Evolutionary conservation across 2,797 vertebrate genomes (phyloP), one percentile per base, ranked within the genome.

Genomic region (Novumbra hubbsi): DNA sequence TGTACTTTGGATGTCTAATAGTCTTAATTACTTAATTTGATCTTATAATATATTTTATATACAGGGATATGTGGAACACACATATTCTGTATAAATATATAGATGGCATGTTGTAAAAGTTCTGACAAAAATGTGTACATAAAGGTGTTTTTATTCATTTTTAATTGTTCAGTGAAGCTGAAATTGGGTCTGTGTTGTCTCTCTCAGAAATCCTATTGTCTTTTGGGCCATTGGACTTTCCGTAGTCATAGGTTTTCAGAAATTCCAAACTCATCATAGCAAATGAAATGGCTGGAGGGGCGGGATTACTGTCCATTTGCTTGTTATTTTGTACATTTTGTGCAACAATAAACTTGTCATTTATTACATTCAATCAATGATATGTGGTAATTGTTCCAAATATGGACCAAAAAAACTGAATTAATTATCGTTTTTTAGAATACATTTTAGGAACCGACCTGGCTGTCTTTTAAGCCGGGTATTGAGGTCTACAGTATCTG

Each of bases 251-350:
- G 90, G 92, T 87, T 88, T 92, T 45, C 9, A 83, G 93, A 91
- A 94, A 92, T 90, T 93, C 91, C 93, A 92, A 92, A 86, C 91
- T 92, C 90, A 91, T 93, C 89, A 86, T 86, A 82, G 87, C 73
- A 76, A 89, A 87, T 83, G 84, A 91, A 88, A 88, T 79, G 74
- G 89, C 86, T 79, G 87, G 89, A 89, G 80, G 75, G 48, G 80
- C 45, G 77, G 87, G 81, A 81, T 3, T 11, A 2, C 81, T 90
- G 85, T 92, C 92, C 95, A 93, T 94, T 95, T 94, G 93, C 94
- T 94, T 95, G 93, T 95, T 95, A 92, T 96, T 96, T 96, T 95
- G 94, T 95, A 95, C 94, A 94, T 95, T 93, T 93, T 94, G 94
- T 94, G 93, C 94, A 94, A 95, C 92, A 95, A 96, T 96, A 96